phyloP scores from a whole-genome alignment of 92 coral and sea anemone species.

The Parazoanthus swiftii region DNA sequence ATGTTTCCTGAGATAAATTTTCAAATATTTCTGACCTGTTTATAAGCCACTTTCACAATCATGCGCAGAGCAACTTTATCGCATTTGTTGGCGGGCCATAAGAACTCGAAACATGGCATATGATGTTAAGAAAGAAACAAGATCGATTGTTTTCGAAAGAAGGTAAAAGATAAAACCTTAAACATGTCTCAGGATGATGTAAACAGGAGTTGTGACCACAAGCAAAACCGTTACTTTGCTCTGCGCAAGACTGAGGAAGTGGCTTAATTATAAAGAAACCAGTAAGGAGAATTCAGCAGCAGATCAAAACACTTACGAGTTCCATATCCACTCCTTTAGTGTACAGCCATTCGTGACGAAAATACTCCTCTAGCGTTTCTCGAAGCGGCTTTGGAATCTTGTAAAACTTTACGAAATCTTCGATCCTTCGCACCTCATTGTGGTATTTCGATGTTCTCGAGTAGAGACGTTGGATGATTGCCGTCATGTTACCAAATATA shows the following conservation, averaged over 20 bases:
- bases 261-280: too few relatives aligned
- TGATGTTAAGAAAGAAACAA: too few relatives aligned
- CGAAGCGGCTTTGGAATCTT: slow-evolving; percentile 81
- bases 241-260: too few relatives aligned
- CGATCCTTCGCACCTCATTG: slow-evolving; percentile 72
- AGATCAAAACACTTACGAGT: slow-evolving; percentile 53
- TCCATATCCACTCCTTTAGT: slow-evolving; percentile 92
- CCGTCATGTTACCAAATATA: slow-evolving; percentile 95
- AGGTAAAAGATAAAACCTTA: too few relatives aligned
- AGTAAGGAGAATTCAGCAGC: not conserved
- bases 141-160: too few relatives aligned
- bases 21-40: not conserved
- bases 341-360: slow-evolving; percentile 88
- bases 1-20: too few relatives aligned
- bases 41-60: not conserved
- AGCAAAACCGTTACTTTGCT: too few relatives aligned
- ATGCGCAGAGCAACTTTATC: too few relatives aligned
- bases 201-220: too few relatives aligned
- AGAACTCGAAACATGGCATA: too few relatives aligned
- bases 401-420: slow-evolving; percentile 87
- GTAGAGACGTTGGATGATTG: slow-evolving; percentile 94
- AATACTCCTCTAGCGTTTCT: slow-evolving; percentile 88
- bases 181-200: too few relatives aligned
- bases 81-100: too few relatives aligned
- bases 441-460: slow-evolving; percentile 90